phyloP scores from a whole-genome alignment of 2,113 vertebrate species.

The Desmodus rotundus region DNA sequence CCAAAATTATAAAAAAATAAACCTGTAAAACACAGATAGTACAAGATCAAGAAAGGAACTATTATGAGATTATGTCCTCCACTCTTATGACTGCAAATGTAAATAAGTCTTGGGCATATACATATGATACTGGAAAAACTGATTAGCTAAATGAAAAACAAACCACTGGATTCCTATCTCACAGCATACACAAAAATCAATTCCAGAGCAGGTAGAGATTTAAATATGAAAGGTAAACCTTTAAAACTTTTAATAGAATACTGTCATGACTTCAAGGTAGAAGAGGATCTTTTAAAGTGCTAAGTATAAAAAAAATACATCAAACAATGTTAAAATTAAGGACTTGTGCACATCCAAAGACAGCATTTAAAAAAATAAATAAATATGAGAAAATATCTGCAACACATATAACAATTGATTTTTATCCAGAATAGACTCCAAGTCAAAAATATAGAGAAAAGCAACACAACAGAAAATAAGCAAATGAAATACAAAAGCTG shows the following conservation, averaged over 20 bases:
- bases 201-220: background rate
- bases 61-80: background rate
- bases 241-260: background rate
- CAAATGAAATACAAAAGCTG: background rate
- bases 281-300: background rate
- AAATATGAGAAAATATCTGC: background rate
- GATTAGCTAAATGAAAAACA: background rate
- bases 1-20: constrained; percentile 24
- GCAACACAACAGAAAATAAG: background rate
- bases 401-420: background rate
- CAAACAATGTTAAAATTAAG: background rate
- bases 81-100: background rate
- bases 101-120: background rate
- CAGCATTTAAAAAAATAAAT: background rate
- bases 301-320: background rate
- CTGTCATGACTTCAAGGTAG: background rate
- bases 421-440: background rate
- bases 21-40: constrained; percentile 56
- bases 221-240: constrained; percentile 7
- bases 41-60: constrained; percentile 9
- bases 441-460: background rate
- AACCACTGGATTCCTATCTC: background rate
- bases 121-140: background rate
- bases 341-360: background rate
- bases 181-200: constrained; percentile 15